phyloP scores from a whole-genome alignment of 1,140 invertebrate genomes.

The Bradysia coprophila region DNA sequence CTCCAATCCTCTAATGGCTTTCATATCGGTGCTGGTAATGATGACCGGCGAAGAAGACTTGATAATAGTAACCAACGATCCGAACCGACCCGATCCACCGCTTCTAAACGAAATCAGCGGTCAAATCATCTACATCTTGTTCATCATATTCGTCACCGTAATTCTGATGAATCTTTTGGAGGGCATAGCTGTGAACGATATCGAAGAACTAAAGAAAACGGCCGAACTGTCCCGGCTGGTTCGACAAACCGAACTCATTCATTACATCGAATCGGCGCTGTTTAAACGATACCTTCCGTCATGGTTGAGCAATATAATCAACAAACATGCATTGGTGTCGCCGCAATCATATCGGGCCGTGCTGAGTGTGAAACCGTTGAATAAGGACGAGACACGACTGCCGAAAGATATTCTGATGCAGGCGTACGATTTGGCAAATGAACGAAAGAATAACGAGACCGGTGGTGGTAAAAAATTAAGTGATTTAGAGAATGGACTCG shows the following conservation, averaged over 20 bases:
- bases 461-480: too few relatives aligned
- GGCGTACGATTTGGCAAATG: slow-evolving; percentile 53
- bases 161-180: slow-evolving; percentile 66
- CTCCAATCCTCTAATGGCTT: slow-evolving; percentile 53
- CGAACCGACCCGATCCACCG: slow-evolving; percentile 36
- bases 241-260: slow-evolving; percentile 56
- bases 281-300: slow-evolving; percentile 51
- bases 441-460: slow-evolving; percentile 41
- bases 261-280: slow-evolving; percentile 49
- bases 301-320: slow-evolving; percentile 46
- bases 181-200: slow-evolving; percentile 63
- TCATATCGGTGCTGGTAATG: slow-evolving; percentile 72
- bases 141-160: slow-evolving; percentile 58
- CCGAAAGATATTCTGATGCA: slow-evolving; percentile 53
- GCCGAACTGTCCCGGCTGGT: slow-evolving; percentile 55
- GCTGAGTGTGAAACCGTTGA: slow-evolving; percentile 56
- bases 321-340: slow-evolving; percentile 52
- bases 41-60: slow-evolving; percentile 74
- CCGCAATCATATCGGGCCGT: slow-evolving; percentile 59
- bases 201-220: slow-evolving; percentile 56
- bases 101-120: slow-evolving; percentile 46
- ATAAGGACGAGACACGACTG: slow-evolving; percentile 57
- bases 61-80: slow-evolving; percentile 41
- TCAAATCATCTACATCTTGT: slow-evolving; percentile 51
- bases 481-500: slow-evolving; percentile 29